These are phyloP conservation scores for Drepana falcataria DNA, from an alignment of 2,888 invertebrate species.

Conservation along the genomic window DNA sequence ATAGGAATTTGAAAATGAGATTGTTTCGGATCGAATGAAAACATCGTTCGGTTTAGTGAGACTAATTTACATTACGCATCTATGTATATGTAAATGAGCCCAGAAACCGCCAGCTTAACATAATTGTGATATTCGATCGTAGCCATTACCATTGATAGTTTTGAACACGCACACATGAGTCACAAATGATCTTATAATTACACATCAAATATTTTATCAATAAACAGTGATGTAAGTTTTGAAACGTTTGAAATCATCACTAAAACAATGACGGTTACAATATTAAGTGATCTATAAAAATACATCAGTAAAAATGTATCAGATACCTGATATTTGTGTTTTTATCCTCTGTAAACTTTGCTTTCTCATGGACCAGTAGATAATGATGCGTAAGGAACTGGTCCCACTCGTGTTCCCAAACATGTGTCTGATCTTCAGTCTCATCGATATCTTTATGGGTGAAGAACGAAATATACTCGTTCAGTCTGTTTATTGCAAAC, in stretches of 20 bases:
- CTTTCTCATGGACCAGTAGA: constrained; percentile 82
- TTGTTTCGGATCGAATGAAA: neutral
- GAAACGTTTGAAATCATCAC: constrained; percentile 14
- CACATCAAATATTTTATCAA: constrained; percentile 14
- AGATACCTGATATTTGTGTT: constrained; percentile 51
- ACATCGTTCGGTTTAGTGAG: neutral
- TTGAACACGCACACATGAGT: constrained; percentile 5
- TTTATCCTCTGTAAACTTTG: constrained; percentile 69
- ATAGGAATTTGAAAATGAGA: too few species aligned
- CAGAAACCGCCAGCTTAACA: constrained; percentile 1
- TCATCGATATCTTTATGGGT: constrained; percentile 89
- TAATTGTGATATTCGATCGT: neutral
- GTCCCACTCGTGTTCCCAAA: constrained; percentile 95
- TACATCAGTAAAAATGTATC: neutral
- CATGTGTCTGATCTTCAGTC: constrained; percentile 79
- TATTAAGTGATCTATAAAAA: constrained; percentile 14
- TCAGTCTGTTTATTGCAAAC: constrained; percentile 88
- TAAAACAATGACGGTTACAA: constrained; percentile 9
- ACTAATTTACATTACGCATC: neutral
- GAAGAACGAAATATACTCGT: constrained; percentile 85
- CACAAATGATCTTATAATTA: constrained; percentile 12
- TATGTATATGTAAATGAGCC: neutral
- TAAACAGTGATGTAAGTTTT: constrained; percentile 29
- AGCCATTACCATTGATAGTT: neutral
- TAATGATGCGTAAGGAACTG: constrained; percentile 86